phyloP scores from a whole-genome alignment of 2,113 vertebrate genomes.

The Geococcyx californianus region DNA sequence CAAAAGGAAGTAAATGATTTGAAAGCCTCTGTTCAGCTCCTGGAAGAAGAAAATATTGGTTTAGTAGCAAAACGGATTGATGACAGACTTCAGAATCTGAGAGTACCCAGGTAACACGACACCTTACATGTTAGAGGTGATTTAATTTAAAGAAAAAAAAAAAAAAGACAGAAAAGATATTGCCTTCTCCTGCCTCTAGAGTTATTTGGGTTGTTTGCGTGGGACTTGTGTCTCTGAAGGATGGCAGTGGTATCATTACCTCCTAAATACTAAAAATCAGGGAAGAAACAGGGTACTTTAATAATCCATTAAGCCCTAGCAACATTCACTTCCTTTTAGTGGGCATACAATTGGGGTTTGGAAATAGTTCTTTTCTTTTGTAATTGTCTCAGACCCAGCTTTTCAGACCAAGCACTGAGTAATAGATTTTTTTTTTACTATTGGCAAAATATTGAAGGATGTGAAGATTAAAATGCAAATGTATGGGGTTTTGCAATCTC shows the following conservation, averaged over 20 bases:
- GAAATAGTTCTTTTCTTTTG: not conserved
- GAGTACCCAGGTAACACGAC: slow-evolving; percentile 69
- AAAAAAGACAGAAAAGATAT: too few relatives aligned
- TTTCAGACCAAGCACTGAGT: not conserved
- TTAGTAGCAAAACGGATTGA: slow-evolving; percentile 75
- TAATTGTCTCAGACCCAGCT: not conserved
- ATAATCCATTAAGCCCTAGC: not conserved
- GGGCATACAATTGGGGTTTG: not conserved
- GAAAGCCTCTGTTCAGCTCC: slow-evolving; percentile 64
- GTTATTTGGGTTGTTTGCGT: not conserved
- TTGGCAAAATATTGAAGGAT: not conserved
- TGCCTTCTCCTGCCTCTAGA: not conserved
- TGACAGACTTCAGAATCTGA: slow-evolving; percentile 65
- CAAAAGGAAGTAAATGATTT: slow-evolving; percentile 67
- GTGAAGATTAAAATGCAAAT: not conserved
- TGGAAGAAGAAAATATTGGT: slow-evolving; percentile 81
- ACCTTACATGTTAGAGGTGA: not conserved
- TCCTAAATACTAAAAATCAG: not conserved
- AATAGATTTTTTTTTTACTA: not conserved
- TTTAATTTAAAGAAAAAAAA: not conserved
- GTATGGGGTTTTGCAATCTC: not conserved
- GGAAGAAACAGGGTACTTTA: not conserved
- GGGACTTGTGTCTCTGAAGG: not conserved
- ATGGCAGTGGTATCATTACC: not conserved
- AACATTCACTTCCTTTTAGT: not conserved